Evolutionary conservation across 2,113 vertebrate genomes (phyloP), one percentile per base, ranked within the genome.

Genomic region (Ptyas mucosa): DNA sequence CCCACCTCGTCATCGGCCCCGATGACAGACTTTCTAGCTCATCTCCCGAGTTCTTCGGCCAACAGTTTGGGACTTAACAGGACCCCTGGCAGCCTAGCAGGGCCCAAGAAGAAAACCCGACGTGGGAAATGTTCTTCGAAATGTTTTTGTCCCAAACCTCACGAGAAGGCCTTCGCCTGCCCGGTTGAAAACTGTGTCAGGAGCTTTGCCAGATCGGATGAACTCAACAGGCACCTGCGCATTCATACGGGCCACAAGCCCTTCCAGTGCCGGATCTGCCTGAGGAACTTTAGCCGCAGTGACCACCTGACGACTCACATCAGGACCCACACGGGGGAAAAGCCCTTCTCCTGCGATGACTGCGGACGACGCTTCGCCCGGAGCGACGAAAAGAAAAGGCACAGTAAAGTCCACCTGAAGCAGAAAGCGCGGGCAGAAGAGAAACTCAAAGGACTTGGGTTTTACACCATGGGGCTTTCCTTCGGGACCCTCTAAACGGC

Each of bases 261-360:
- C 55, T 99, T 99, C 98, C 99, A 99, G 97, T 99, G 99, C 97
- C 98, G 99, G 97, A 99, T 99, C 97, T 99, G 99, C 97, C 95
- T 99, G 97, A 97, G 99, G 95, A 99, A 98, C 95, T 99, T 99
- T 97, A 99, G 99, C 98, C 99, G 99, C 94, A 99, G 99, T 49
- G 99, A 99, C 96, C 99, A 99, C 98, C 98, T 99, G 75, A 99
- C 99, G 97, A 99, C 99, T 46, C 99, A 99, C 98, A 99, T 99
- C 96, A 97, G 99, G 97, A 99, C 99, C 92, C 99, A 99, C 98
- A 99, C 99, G 0, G 99, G 99, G 0, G 99, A 99, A 97, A 99
- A 99, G 95, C 99, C 99, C 88, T 99, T 99, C 89, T 99, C 99
- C 89, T 99, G 99, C 91, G 99, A 99, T 94, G 98, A 99, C 88